Conservation (phyloP, 2,113 vertebrate genomes). For the Cricetomys ansorgei region DNA sequence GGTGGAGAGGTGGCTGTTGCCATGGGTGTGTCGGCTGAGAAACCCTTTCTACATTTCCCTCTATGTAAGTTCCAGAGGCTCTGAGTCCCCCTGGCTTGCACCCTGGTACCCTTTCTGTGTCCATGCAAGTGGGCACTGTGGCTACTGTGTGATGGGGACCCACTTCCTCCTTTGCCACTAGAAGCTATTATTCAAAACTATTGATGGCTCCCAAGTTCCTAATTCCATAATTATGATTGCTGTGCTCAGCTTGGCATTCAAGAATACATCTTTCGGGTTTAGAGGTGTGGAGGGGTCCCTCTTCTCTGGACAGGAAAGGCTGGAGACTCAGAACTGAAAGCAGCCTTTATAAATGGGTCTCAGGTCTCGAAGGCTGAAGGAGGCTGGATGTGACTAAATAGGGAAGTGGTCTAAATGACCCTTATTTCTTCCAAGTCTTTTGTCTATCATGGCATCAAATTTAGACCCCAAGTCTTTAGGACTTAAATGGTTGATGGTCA, state of each 20-base stretch:
- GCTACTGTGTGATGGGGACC: neutral
- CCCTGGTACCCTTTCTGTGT: neutral
- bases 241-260: neutral
- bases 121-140: neutral
- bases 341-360: neutral
- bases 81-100: neutral
- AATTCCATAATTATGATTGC: neutral
- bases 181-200: constrained; percentile 1
- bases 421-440: neutral
- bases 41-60: neutral
- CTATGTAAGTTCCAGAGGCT: neutral
- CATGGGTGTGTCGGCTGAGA: neutral
- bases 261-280: neutral
- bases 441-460: neutral
- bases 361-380: neutral
- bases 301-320: neutral
- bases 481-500: neutral
- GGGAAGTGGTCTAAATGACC: neutral
- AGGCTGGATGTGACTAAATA: neutral
- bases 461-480: neutral
- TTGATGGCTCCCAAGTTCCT: neutral
- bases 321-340: constrained; percentile 8
- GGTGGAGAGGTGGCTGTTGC: neutral
- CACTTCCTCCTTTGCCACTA: neutral
- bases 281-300: neutral